Conservation (phyloP, 2,888 invertebrate genomes). For the Halictus quadricinctus region DNA sequence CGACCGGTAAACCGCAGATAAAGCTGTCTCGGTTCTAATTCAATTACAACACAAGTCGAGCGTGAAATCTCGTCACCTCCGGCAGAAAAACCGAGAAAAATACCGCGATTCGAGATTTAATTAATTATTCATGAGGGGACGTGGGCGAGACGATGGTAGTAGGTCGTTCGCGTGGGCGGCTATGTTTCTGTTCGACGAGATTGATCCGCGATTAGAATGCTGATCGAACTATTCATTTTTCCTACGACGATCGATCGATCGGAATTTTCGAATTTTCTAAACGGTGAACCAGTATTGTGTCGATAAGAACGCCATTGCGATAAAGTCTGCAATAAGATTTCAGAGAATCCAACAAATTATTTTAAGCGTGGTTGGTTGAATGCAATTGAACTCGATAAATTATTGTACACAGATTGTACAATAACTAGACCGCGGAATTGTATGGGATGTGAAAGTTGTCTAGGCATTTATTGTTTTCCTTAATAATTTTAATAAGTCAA, state of each 20-base stretch:
- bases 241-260: conserved; percentile 3
- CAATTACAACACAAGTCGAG: conserved; percentile 18
- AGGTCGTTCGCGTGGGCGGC: conserved; percentile 66
- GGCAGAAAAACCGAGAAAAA: conserved; percentile 59
- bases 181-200: conserved; percentile 60
- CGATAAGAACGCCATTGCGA: neutral
- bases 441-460: no score
- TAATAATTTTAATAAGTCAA: no score
- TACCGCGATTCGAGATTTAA: conserved; percentile 66
- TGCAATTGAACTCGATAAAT: no score
- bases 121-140: conserved; percentile 73
- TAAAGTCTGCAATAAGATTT: neutral
- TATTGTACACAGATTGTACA: no score
- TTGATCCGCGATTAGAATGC: conserved; percentile 61
- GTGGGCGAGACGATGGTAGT: conserved; percentile 70
- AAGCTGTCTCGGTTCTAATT: conserved; percentile 21
- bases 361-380: neutral
- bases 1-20: neutral
- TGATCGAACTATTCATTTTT: conserved; percentile 33
- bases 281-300: neutral
- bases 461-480: no score
- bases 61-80: conserved; percentile 13
- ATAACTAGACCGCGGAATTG: no score
- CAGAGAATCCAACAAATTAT: neutral
- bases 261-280: neutral